These are phyloP conservation scores for Polydrusus cervinus DNA, from an alignment of 2,888 invertebrate species.

Conservation along the genomic window DNA sequence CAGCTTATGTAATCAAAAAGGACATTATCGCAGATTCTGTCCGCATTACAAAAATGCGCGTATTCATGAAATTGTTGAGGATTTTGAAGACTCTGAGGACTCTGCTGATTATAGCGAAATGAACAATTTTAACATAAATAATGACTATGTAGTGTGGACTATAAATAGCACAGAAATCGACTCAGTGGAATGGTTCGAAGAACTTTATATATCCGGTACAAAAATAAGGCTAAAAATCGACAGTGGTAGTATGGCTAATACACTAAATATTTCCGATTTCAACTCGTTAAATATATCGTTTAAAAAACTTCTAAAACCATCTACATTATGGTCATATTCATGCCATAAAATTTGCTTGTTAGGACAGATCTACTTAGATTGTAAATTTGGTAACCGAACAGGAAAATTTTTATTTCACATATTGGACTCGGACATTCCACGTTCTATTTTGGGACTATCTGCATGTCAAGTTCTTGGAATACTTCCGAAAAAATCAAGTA, in stretches of 20 bases:
- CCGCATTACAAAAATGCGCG: neutral
- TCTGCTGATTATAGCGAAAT: neutral
- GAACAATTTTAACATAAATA: neutral
- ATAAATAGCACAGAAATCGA: neutral
- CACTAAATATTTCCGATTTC: conserved; percentile 4
- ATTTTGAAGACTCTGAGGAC: no score
- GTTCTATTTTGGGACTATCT: conserved; percentile 23
- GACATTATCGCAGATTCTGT: conserved; percentile 18
- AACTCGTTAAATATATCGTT: neutral
- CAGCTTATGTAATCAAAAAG: conserved; percentile 9
- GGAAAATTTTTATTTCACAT: conserved; percentile 11
- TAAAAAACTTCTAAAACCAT: neutral
- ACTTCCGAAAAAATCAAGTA: neutral
- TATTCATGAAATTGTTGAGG: conserved; percentile 11
- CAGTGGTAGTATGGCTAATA: conserved; percentile 15
- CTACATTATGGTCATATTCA: neutral
- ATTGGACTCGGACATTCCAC: neutral
- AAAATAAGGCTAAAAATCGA: conserved; percentile 10
- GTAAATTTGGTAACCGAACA: neutral
- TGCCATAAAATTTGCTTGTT: conserved; percentile 1
- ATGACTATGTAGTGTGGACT: conserved; percentile 26
- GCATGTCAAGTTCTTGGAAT: conserved; percentile 2
- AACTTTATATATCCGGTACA: neutral
- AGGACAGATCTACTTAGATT: conserved; percentile 16
- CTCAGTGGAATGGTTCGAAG: conserved; percentile 27